Conservation (phyloP, 2,888 invertebrate genomes). For the Trisateles emortualis region DNA sequence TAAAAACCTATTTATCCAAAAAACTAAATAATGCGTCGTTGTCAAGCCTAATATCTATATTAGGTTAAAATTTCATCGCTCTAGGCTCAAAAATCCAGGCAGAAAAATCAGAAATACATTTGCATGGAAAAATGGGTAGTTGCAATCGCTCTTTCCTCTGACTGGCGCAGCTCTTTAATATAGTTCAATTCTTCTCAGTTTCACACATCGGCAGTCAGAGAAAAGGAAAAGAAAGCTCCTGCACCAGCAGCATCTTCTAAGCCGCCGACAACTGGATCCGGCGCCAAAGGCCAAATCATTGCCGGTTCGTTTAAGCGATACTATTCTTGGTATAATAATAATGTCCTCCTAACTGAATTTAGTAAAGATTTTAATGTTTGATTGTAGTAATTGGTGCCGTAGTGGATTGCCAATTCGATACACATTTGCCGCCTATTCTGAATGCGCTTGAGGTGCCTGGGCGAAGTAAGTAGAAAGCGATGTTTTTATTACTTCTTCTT, state of each 20-base stretch:
- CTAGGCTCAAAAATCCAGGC: too few relatives aligned
- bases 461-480: slow-evolving; percentile 61
- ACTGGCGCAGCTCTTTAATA: too few relatives aligned
- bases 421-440: slow-evolving; percentile 95
- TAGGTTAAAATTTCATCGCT: too few relatives aligned
- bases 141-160: too few relatives aligned
- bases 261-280: slow-evolving; percentile 48
- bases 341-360: neutral
- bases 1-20: too few relatives aligned
- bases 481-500: neutral
- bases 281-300: slow-evolving; percentile 66
- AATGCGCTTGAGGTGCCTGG: slow-evolving; percentile 95
- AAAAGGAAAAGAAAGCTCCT: neutral
- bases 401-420: slow-evolving; percentile 98
- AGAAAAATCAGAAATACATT: too few relatives aligned
- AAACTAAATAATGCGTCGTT: too few relatives aligned
- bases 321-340: too few relatives aligned
- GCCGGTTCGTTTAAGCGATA: slow-evolving; percentile 61
- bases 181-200: slow-evolving; percentile 25
- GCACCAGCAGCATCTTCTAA: slow-evolving; percentile 7
- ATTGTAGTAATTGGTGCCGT: slow-evolving; percentile 97
- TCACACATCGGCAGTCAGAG: slow-evolving; percentile 23
- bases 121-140: too few relatives aligned
- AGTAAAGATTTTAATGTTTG: neutral
- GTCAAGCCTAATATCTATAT: too few relatives aligned